Conservation (phyloP, 2,113 vertebrate genomes). For the Miniopterus natalensis region DNA sequence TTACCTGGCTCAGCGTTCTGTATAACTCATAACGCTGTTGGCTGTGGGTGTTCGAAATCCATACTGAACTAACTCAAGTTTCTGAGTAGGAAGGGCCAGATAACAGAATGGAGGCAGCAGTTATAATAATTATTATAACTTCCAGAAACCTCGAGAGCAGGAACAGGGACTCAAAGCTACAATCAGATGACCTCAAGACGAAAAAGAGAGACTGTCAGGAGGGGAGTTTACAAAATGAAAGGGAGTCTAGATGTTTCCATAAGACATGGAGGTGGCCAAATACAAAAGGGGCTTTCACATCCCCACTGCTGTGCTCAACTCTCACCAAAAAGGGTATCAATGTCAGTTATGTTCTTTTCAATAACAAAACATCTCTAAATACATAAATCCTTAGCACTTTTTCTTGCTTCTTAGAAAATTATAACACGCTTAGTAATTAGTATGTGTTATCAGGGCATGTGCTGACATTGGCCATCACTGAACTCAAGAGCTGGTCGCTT, state of each 20-base stretch:
- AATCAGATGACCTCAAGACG: neutral
- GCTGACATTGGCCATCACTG: neutral
- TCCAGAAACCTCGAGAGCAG: neutral
- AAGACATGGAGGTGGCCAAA: neutral
- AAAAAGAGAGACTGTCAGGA: neutral
- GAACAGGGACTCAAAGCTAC: neutral
- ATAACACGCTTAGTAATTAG: neutral
- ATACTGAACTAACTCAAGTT: neutral
- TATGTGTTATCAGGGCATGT: fast-evolving
- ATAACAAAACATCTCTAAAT: neutral
- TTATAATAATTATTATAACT: neutral
- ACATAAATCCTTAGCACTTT: neutral
- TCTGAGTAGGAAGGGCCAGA: neutral
- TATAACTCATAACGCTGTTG: neutral
- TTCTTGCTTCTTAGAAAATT: neutral
- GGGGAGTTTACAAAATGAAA: neutral
- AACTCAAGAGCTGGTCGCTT: neutral
- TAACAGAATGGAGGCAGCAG: neutral
- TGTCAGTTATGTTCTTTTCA: neutral
- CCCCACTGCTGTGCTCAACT: too few relatives aligned
- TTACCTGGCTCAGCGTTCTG: neutral
- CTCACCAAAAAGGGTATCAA: neutral
- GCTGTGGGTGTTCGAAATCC: neutral
- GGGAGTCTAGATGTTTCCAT: neutral
- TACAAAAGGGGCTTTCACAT: fast-evolving